Percentiles rank a stretch among this genome's conserved stretches.
Evolutionary conservation across 2,888 invertebrate species (phyloP).

Genomic region (Urechis unicinctus): DNA sequence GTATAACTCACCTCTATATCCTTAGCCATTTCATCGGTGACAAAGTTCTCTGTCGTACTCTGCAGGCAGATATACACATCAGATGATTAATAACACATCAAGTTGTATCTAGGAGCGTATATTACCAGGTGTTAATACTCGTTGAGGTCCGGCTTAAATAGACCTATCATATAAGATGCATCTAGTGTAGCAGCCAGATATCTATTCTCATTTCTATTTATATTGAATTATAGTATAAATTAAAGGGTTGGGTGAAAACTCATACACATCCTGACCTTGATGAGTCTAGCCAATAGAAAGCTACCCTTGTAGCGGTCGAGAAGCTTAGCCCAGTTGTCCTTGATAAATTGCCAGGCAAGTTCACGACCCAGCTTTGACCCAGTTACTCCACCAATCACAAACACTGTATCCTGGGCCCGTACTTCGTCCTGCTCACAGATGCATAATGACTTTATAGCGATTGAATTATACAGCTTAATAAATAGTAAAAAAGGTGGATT

Average conservation of each 20-base stretch:
- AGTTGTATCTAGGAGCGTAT: no score
- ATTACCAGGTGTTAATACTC: no score
- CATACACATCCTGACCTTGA: no score
- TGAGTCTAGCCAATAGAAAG: slow-evolving; percentile 71
- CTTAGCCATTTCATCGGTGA: slow-evolving; percentile 69
- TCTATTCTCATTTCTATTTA: not conserved
- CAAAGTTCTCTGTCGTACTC: slow-evolving; percentile 81
- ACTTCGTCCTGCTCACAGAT: slow-evolving; percentile 93
- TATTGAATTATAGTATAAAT: no score
- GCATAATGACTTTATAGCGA: no score
- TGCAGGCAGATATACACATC: slow-evolving; percentile 22
- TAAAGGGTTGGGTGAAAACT: no score
- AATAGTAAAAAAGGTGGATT: no score
- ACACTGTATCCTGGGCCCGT: slow-evolving; percentile 82
- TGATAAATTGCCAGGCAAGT: slow-evolving; percentile 84
- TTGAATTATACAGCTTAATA: no score
- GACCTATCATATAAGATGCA: slow-evolving; percentile 7
- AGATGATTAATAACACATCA: no score
- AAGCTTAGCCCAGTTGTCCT: slow-evolving; percentile 72
- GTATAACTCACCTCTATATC: slow-evolving; percentile 64
- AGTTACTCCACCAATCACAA: slow-evolving; percentile 80
- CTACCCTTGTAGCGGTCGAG: slow-evolving; percentile 73
- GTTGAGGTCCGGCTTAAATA: no score
- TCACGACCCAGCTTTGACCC: slow-evolving; percentile 74
- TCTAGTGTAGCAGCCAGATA: not conserved